These are phyloP conservation scores for Sebastes paucispinis DNA, from an alignment of 2,797 vertebrate genomes.

Conservation along the genomic window DNA sequence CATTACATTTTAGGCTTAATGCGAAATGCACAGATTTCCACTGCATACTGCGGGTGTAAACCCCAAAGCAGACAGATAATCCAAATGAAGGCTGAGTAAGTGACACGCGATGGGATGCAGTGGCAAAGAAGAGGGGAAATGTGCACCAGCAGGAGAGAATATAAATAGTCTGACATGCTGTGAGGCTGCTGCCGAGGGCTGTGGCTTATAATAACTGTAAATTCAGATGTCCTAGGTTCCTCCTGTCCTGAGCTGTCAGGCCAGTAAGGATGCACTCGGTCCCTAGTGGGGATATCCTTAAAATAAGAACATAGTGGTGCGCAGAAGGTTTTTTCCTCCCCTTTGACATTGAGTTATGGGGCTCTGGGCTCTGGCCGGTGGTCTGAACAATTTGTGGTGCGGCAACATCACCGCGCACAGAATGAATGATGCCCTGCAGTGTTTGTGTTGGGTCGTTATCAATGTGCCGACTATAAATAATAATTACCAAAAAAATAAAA, in stretches of 20 bases:
- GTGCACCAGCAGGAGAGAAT: conserved; percentile 60
- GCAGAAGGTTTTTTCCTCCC: conserved; percentile 66
- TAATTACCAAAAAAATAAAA: conserved; percentile 82
- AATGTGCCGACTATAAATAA: conserved; percentile 87
- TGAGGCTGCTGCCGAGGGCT: conserved; percentile 65
- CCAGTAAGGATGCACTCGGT: conserved; percentile 75
- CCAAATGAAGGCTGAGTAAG: conserved; percentile 72
- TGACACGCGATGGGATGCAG: conserved; percentile 73
- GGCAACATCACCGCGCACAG: conserved; percentile 80
- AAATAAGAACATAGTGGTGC: conserved; percentile 76
- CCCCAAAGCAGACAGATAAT: conserved; percentile 71
- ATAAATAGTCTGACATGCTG: conserved; percentile 77
- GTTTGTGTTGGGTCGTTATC: conserved; percentile 88
- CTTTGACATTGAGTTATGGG: conserved; percentile 86
- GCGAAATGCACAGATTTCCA: conserved; percentile 72
- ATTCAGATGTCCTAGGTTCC: conserved; percentile 76
- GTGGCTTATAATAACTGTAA: conserved; percentile 80
- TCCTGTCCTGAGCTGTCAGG: conserved; percentile 68
- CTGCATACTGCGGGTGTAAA: conserved; percentile 61
- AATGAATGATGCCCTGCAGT: conserved; percentile 84
- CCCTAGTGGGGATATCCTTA: conserved; percentile 74
- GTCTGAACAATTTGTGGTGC: conserved; percentile 86
- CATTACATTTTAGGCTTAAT: conserved; percentile 60
- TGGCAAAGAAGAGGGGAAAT: conserved; percentile 58
- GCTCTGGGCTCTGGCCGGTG: conserved; percentile 84